Conservation (phyloP, 1,140 invertebrate genomes). For the Drosophila bocki region DNA sequence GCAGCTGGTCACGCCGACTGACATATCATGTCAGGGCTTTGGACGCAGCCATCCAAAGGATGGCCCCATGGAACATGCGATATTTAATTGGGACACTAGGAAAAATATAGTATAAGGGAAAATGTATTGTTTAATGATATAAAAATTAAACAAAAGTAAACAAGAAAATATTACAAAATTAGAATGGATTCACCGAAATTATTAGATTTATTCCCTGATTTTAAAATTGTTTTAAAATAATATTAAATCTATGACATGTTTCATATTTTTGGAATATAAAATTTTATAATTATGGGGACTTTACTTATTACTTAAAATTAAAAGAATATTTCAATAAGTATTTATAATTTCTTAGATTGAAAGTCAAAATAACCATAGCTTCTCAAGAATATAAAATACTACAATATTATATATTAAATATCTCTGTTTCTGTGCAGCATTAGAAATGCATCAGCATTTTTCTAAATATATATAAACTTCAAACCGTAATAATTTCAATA, state of each 20-base stretch:
- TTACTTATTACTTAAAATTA: background rate
- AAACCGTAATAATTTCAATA: background rate
- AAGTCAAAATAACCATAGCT: background rate
- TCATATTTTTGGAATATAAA: background rate
- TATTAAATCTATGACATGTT: background rate
- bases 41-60: conserved; percentile 9
- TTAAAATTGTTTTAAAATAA: background rate
- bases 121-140: background rate
- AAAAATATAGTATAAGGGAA: background rate
- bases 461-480: background rate
- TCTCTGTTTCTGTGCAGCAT: background rate
- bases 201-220: background rate
- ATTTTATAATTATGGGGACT: background rate
- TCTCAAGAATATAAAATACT: background rate
- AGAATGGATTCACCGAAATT: background rate
- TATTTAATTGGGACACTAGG: conserved; percentile 18
- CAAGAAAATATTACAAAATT: background rate
- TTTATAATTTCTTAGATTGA: background rate
- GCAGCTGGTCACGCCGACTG: conserved; percentile 30
- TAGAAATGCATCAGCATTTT: background rate
- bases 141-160: background rate
- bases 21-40: conserved; percentile 32
- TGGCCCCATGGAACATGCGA: conserved; percentile 12
- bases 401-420: background rate
- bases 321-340: background rate